Percentiles rank a stretch among this genome's conserved stretches.
Conservation (phyloP, 2,888 invertebrate species). For the Lepidocyrtinus sp. region DNA sequence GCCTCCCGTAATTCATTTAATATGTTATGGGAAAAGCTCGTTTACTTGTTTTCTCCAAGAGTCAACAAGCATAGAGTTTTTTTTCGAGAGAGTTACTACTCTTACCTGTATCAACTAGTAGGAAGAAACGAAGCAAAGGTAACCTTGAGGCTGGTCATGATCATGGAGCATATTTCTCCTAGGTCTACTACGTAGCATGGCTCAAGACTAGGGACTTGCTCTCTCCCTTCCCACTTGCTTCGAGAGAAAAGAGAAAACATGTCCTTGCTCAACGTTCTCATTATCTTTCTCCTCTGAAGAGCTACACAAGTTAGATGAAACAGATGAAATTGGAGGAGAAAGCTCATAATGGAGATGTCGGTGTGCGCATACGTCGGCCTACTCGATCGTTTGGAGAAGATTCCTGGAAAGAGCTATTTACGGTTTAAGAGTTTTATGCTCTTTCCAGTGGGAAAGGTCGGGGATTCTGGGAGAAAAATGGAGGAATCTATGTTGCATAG, state of each 20-base stretch:
- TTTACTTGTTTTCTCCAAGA: not conserved
- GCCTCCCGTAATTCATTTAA: not conserved
- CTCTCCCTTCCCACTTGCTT: not conserved
- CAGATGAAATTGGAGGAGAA: not conserved
- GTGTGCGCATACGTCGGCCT: slow-evolving; percentile 20
- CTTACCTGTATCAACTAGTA: not conserved
- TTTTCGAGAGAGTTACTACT: not conserved
- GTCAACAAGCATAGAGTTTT: slow-evolving; percentile 10
- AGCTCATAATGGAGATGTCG: not conserved
- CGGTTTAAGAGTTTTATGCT: not conserved
- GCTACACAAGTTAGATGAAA: not conserved
- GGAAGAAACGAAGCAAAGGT: not conserved
- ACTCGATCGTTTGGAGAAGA: slow-evolving; percentile 6
- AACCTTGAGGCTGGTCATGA: slow-evolving; percentile 38
- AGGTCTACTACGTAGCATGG: not conserved
- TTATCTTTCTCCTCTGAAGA: slow-evolving; percentile 2
- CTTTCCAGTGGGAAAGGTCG: not conserved
- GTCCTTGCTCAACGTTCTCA: slow-evolving; percentile 7
- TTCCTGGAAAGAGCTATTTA: slow-evolving; percentile 21
- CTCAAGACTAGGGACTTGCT: not conserved
- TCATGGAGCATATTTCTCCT: slow-evolving; percentile 1
- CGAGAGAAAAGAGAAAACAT: too few species aligned
- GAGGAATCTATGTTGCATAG: too few species aligned
- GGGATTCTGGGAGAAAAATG: not conserved
- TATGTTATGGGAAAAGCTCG: not conserved